Percentiles rank a stretch among this genome's conserved stretches.
phyloP scores from a whole-genome alignment of 2,797 vertebrate species.

The Brotula barbata region DNA sequence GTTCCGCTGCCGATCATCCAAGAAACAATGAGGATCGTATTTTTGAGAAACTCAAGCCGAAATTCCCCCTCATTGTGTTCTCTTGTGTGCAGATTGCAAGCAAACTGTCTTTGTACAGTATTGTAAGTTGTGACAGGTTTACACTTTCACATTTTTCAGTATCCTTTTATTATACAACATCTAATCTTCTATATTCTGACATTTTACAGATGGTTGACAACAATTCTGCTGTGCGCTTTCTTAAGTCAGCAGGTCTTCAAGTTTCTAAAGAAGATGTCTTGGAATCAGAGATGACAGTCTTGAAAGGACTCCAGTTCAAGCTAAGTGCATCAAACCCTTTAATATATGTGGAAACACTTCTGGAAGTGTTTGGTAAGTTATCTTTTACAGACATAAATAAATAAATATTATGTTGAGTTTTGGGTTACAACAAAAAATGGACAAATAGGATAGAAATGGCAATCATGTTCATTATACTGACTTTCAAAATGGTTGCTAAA shows the following conservation, averaged over 20 bases:
- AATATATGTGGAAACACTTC: constrained; percentile 86
- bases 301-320: constrained; percentile 86
- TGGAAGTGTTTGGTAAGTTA: constrained; percentile 90
- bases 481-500: not conserved
- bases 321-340: constrained; percentile 84
- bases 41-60: constrained; percentile 74
- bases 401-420: not conserved
- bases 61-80: constrained; percentile 82
- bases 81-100: constrained; percentile 92
- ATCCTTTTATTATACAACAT: not conserved
- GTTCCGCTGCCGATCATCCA: constrained; percentile 14
- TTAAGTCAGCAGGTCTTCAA: constrained; percentile 78
- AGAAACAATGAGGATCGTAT: constrained; percentile 64
- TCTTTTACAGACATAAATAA: not conserved
- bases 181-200: not conserved
- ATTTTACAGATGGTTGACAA: constrained; percentile 81
- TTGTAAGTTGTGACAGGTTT: constrained; percentile 73
- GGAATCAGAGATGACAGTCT: constrained; percentile 86
- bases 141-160: not conserved
- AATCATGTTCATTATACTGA: not conserved
- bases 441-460: not conserved
- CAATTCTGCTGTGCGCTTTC: constrained; percentile 80
- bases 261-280: constrained; percentile 84
- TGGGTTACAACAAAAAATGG: not conserved
- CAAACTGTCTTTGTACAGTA: constrained; percentile 86